phyloP scores from a whole-genome alignment of 2,797 vertebrate genomes.

The Eurystomus glaucurus region DNA sequence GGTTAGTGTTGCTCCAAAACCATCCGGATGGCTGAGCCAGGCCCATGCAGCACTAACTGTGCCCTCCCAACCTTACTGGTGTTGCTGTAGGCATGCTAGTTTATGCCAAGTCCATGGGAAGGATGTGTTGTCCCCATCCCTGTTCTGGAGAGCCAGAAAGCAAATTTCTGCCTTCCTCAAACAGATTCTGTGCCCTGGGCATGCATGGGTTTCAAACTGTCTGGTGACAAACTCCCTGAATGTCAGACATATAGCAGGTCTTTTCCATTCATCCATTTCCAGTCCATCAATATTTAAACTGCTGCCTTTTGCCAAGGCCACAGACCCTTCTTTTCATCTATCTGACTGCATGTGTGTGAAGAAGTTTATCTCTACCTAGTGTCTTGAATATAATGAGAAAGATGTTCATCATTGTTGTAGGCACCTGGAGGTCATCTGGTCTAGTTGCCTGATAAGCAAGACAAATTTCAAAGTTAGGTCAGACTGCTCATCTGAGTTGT shows the following conservation, averaged over 20 bases:
- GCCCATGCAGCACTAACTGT: background rate
- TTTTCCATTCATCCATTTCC: background rate
- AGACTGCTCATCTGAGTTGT: background rate
- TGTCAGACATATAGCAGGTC: background rate
- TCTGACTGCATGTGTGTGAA: background rate
- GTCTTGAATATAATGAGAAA: background rate
- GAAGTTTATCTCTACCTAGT: background rate
- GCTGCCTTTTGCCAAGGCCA: background rate
- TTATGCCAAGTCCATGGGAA: background rate
- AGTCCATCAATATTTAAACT: background rate
- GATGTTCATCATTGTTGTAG: rapidly evolving
- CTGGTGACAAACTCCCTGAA: background rate
- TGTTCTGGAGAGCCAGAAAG: background rate
- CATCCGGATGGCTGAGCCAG: background rate
- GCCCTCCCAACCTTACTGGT: background rate
- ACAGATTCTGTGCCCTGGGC: background rate
- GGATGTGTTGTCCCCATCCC: background rate
- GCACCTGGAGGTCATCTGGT: background rate
- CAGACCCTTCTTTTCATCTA: background rate
- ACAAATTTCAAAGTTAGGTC: background rate
- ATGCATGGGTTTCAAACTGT: background rate
- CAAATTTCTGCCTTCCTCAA: background rate
- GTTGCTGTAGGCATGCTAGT: background rate
- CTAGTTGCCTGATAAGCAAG: background rate
- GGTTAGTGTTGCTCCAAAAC: background rate